Conservation (phyloP, 2,888 invertebrate species). For the Autographa gamma region DNA sequence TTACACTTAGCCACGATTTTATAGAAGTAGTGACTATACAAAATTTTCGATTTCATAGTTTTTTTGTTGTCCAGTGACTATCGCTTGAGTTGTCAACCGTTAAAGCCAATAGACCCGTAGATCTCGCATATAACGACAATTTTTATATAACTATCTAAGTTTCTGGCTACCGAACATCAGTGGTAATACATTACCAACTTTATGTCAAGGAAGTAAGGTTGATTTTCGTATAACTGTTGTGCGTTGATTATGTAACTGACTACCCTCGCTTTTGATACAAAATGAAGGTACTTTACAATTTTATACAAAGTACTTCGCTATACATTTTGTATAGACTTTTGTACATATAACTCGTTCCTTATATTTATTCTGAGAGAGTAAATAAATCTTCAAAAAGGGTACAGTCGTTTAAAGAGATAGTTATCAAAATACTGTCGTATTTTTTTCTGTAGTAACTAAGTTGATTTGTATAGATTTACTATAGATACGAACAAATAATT, state of each 20-base stretch:
- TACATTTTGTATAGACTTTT: neutral
- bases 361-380: neutral
- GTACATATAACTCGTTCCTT: neutral
- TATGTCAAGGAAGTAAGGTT: neutral
- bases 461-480: constrained; percentile 44
- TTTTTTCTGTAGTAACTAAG: constrained; percentile 33
- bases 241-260: neutral
- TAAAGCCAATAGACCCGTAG: neutral
- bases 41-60: too few relatives aligned
- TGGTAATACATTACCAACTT: neutral
- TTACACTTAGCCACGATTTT: too few relatives aligned
- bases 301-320: neutral
- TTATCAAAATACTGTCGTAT: constrained; percentile 30
- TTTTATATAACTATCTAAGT: neutral
- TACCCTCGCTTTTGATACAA: neutral
- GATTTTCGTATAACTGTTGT: neutral
- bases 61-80: too few relatives aligned
- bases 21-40: too few relatives aligned
- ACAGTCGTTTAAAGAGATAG: constrained; percentile 30
- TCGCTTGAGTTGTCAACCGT: too few relatives aligned
- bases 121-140: neutral
- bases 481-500: constrained; percentile 37
- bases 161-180: neutral
- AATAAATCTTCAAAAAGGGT: neutral
- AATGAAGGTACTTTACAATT: neutral